Conservation (phyloP, 2,888 invertebrate species). For the Asteroscopus sphinx region DNA sequence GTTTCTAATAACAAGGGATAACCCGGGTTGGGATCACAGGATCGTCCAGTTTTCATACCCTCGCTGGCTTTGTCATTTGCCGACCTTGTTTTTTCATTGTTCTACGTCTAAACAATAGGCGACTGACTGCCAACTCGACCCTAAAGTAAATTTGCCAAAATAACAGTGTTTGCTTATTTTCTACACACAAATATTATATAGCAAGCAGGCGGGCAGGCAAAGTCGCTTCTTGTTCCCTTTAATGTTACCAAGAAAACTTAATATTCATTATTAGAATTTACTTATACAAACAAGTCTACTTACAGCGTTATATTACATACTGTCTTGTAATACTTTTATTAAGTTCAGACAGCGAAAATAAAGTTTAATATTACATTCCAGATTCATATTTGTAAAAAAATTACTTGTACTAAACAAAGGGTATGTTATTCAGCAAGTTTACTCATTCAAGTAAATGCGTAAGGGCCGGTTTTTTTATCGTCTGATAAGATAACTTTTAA, state of each 20-base stretch:
- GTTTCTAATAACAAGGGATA: constrained; percentile 60
- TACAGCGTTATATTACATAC: constrained; percentile 11
- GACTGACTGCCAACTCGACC: constrained; percentile 63
- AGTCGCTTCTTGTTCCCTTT: constrained; percentile 44
- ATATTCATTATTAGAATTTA: constrained; percentile 30
- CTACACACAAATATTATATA: constrained; percentile 63
- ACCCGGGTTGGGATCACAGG: constrained; percentile 62
- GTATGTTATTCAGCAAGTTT: constrained; percentile 27
- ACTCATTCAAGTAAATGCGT: constrained; percentile 1
- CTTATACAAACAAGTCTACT: constrained; percentile 13
- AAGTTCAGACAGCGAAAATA: constrained; percentile 12
- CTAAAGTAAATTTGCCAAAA: constrained; percentile 74
- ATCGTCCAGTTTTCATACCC: constrained; percentile 64
- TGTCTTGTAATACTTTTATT: constrained; percentile 23
- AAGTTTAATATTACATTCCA: constrained; percentile 30
- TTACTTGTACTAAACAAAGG: constrained; percentile 8
- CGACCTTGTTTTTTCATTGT: constrained; percentile 75
- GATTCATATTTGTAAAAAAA: constrained; percentile 24
- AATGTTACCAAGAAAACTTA: constrained; percentile 50
- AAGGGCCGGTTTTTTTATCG: no score
- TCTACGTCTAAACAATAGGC: constrained; percentile 68
- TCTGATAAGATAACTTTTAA: no score
- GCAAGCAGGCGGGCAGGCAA: constrained; percentile 57
- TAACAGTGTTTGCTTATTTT: constrained; percentile 71
- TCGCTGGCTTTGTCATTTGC: constrained; percentile 72